Conservation (phyloP, 2,888 invertebrate species). For the Antheraea yamamai region DNA sequence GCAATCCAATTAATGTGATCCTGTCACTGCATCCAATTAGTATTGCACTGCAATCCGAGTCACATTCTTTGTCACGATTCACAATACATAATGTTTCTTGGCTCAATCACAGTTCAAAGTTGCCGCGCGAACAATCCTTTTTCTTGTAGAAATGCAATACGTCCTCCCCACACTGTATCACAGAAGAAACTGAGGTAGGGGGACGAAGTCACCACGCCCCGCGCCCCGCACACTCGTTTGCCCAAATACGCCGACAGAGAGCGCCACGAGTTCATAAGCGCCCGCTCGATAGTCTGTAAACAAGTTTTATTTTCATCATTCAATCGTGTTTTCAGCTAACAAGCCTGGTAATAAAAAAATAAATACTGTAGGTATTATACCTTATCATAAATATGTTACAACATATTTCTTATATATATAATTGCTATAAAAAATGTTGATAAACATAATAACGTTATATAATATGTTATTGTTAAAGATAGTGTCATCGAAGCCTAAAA, state of each 20-base stretch:
- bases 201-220: constrained; percentile 72
- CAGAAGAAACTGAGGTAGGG: constrained; percentile 72
- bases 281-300: constrained; percentile 80
- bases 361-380: neutral
- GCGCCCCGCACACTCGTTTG: constrained; percentile 50
- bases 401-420: neutral
- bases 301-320: constrained; percentile 72
- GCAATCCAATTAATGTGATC: constrained; percentile 76
- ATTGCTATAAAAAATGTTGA: neutral
- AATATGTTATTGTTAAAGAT: neutral
- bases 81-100: constrained; percentile 31
- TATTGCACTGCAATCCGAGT: constrained; percentile 74
- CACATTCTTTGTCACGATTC: constrained; percentile 65
- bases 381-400: neutral
- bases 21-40: constrained; percentile 78
- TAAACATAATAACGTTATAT: neutral
- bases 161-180: constrained; percentile 52
- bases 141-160: constrained; percentile 49
- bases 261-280: constrained; percentile 71
- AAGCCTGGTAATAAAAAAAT: neutral
- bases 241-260: constrained; percentile 66
- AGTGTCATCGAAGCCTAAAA: neutral
- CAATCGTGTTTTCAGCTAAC: constrained; percentile 50
- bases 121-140: constrained; percentile 74
- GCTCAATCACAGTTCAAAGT: constrained; percentile 73